Evolutionary conservation across 2,888 invertebrate species (phyloP), one percentile per base, ranked within the genome.

Genomic region (Agonum fuliginosum): DNA sequence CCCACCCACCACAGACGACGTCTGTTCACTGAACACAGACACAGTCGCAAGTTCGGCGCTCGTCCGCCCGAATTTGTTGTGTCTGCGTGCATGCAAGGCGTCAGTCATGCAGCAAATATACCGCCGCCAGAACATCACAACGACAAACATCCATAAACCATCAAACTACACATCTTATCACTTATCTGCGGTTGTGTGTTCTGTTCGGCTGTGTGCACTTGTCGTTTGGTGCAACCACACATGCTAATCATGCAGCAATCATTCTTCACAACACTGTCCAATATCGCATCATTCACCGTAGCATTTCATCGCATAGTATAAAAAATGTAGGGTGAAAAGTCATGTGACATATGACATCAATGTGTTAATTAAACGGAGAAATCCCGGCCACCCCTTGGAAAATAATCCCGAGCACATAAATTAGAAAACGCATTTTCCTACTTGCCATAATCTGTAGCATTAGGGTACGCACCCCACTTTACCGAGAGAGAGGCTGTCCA

Each of bases 21-120:
- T 86, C 80, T 89, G 86, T 85, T 90, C 91, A 88, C 91, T 92
- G 90, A 90, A 91, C 88, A 89, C 91, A 89, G 91, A 91, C 84
- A 91, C 89, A 86, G 91, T 90, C 85, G 91, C 89, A 86, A 91
- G 88, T 88, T 91, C 90, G 87, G 88, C 86, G 82, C 89, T 89
- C 86, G 88, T 87, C 80, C 87, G 84, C 82, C 85, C 85, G 82
- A 84, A 84, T 84, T 88, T 86, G 82, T 83, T 84, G 80, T 83
- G 83, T 82, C 82, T 82, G 79, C 82, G 81, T 75, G 80, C 54
- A 73, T 62, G 62, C 62, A 62, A 37, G 30, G 30, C 17, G 20
- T 22, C 20, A 12, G 30, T 72, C 54, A 54, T 54, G 54, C 54
- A 37, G 3, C 8, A n/a, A n/a, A n/a, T 3, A 10, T 30, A 30